Base-by-base conservation (phyloP, 2,888 invertebrate genomes). In the Pammene fasciana region DNA sequence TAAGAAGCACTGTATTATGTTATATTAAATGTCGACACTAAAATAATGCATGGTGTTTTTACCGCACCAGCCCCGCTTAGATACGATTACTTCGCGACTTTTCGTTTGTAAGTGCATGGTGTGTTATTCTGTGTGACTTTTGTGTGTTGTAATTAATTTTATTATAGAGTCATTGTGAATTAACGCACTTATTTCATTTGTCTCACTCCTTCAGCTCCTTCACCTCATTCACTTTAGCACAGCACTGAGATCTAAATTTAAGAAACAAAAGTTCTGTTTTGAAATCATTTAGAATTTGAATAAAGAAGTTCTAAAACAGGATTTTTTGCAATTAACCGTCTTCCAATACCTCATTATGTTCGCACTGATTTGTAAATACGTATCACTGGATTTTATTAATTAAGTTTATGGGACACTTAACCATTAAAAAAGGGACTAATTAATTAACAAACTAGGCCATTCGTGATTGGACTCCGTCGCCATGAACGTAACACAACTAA, bases 51-150 rank as follows among this genome's bases (percentile, higher is more conserved):
- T 88, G 87, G 87, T 86, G 88, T 84, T 84, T 84, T 85, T 87
- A 87, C 87, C 86, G 84, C 87, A 85, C 87, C 86, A 88, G 88
- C 88, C 89, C 87, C 86, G 90, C 90, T 89, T 89, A 86, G n/a
- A n/a, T n/a, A n/a, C 79, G 83, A 83, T 84, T 86, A 84, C 82
- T 85, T 85, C 75, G 82, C 82, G 82, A 82, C 82, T 82, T 79
- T 83, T 85, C 84, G 81, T 88, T 82, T 89, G 84, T 90, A 89
- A 91, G 91, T 93, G 93, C 93, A 93, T 93, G 93, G 90, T 89
- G 91, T 90, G 90, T 88, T 90, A 85, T 89, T 90, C 85, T 88
- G 82, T 88, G 84, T 81, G 76, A 78, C 75, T 76, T 78, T 79
- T 82, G 75, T 83, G 84, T 86, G 88, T 86, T 93, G 90, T 93